Evolutionary conservation across 1,140 invertebrate species (phyloP), one percentile per base, ranked within the genome.

Genomic region (Ephestia elutella): DNA sequence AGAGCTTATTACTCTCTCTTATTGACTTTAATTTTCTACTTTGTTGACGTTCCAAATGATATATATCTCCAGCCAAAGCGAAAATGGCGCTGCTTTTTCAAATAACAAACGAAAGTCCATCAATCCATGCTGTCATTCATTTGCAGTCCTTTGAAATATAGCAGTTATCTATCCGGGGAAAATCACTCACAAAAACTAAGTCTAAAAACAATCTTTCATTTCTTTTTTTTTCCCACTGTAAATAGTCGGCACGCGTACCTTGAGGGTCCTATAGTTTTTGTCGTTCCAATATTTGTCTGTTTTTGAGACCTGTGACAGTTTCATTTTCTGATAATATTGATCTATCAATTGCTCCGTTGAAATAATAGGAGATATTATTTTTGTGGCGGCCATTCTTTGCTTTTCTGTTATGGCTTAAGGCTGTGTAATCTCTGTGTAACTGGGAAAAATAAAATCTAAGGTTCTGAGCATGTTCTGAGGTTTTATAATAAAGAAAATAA

Each of bases 191-290:
- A 76, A 84, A 82, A 84, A 84, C 83, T 83, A 86, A 80, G 70
- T 67, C 72, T 63, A 63, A 82, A 81, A 86, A 86, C 79, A 83
- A 86, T 88, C 78, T 78, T 83, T 88, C 86, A 85, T 70, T 83
- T 80, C 82, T 77, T 86, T 88, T 88, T 81, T 84, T 86, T 85
- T 81, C 73, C 80, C 74, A 82, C 78, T 80, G 86, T 83, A 88
- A 86, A 88, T 86, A 88, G 21, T 25, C 19, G 50, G 50, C 50
- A 44, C 38, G 38, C 38, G 38, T 44, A 44, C 38, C 38, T 44
- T 44, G 38, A 44, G 38, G 38, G 38, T 44, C 38, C 38, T 13
- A 15, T 44, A 44, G 38, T 44, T 44, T 44, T 44, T 44, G 7
- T 44, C n/a, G 10, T n/a, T 44, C 38, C 38, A 44, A 44, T 44